A percentile compares a stretch with the other conserved stretches of the same genome.
These are phyloP conservation scores for Anguilla japonica DNA, from an alignment of 2,113 vertebrate genomes.

Conservation along the genomic window DNA sequence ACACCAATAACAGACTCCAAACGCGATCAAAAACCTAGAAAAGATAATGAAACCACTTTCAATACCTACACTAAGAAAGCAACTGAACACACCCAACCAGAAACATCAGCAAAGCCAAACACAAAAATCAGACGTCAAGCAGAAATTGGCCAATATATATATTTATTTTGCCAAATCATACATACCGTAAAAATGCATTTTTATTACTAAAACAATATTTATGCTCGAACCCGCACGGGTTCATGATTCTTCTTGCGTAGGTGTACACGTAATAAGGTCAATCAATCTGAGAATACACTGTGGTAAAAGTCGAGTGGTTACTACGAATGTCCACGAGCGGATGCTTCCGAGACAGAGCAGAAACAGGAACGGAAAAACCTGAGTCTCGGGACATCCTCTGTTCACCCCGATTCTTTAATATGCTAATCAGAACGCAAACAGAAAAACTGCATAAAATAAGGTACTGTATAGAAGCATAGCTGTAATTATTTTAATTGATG, in stretches of 20 bases:
- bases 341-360: not conserved
- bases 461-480: slow-evolving; percentile 9
- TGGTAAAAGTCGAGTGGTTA: not conserved
- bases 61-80: no score
- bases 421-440: slow-evolving; percentile 22
- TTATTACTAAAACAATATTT: slow-evolving; percentile 72
- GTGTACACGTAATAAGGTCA: slow-evolving; percentile 3
- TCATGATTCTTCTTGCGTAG: slow-evolving; percentile 24
- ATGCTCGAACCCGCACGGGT: slow-evolving; percentile 46
- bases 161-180: slow-evolving; percentile 98
- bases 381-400: slow-evolving; percentile 1
- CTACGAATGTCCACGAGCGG: not conserved
- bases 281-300: not conserved
- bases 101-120: not conserved
- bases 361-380: not conserved
- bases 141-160: slow-evolving; percentile 86
- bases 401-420: not conserved
- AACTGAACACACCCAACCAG: not conserved
- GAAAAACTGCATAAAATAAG: slow-evolving; percentile 4
- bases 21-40: no score
- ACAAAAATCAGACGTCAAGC: slow-evolving; percentile 21
- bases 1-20: no score
- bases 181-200: slow-evolving; percentile 86
- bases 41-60: no score
- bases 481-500: slow-evolving; percentile 19